phyloP scores from a whole-genome alignment of 2,113 vertebrate species.

The Pontoporia blainvillei region DNA sequence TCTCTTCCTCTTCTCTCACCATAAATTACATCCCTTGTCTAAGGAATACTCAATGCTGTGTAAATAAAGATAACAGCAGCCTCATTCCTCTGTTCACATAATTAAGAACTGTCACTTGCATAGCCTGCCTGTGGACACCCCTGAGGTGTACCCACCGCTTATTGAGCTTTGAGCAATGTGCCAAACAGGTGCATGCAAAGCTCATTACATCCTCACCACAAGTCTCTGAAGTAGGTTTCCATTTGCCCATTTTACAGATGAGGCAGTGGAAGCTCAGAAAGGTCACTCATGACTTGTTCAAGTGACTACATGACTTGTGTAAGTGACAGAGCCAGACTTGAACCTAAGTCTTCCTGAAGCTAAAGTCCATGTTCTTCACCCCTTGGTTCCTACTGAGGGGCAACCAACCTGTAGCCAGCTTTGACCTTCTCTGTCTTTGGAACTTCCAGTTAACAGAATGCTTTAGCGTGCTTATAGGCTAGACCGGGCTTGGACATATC shows the following conservation, averaged over 20 bases:
- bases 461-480: not conserved
- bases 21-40: not conserved
- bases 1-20: conserved; percentile 15
- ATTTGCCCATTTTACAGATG: not conserved
- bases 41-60: not conserved
- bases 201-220: not conserved
- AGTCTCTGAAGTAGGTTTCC: not conserved
- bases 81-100: not conserved
- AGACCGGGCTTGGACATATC: not conserved
- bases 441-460: not conserved
- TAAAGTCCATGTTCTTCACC: not conserved
- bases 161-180: accelerated
- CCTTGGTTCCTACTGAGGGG: not conserved
- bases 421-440: not conserved
- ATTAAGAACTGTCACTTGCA: not conserved
- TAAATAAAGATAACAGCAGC: not conserved
- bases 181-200: not conserved
- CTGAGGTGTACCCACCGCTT: no score
- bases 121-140: not conserved
- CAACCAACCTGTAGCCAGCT: not conserved
- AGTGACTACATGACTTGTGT: no score
- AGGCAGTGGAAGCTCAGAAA: not conserved
- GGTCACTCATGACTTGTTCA: not conserved
- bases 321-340: not conserved
- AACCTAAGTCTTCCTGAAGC: not conserved